Evolutionary conservation across 2,797 vertebrate genomes (phyloP), one percentile per base, ranked within the genome.

Genomic region (Pseudochirops corinnae): DNA sequence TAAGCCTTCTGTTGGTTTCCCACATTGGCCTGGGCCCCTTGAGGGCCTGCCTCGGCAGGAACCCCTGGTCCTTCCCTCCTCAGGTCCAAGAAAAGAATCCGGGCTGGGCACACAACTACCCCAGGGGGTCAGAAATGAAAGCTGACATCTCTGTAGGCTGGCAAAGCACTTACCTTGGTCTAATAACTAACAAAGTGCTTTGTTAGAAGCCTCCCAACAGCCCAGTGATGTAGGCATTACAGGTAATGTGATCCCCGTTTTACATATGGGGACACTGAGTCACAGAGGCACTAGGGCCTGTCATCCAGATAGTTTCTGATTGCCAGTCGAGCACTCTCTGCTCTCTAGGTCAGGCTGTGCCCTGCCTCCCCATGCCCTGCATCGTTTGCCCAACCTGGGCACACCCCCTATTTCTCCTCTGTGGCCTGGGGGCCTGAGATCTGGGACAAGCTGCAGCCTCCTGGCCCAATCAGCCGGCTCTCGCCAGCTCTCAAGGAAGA

Each of bases 301-400:
- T 67, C 13, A n/a, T 31, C 1, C 0, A 11, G 31, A 29, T 29
- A 31, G 12, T 14, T 10, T 33, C 60, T 62, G 60, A 14, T 62
- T 62, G 10, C 60, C 2, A 13, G 29, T 9, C 24, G 9, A 58
- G 57, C 46, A 2, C 46, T 46, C 46, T 46, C 46, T 26, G 26
- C 57, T 28, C 7, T 58, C 57, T 60, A 31, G 28, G 28, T 10
- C 29, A 31, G 58, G 11, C 58, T 60, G 28, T 12, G 11, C 31
- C 60, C 31, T 60, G 58, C 58, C 3, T 31, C 11, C 29, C 11
- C 11, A 0, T 31, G 3, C 28, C 58, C 58, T 60, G 29, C 58
- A 31, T 12, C 10, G 3, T 31, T 2, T 24, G 6, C 67, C 18
- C 0, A 0, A 9, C 0, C 0, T 21, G n/a, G n/a, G n/a, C n/a